Conservation (phyloP, 2,113 vertebrate genomes). For the Oreochromis niloticus region DNA sequence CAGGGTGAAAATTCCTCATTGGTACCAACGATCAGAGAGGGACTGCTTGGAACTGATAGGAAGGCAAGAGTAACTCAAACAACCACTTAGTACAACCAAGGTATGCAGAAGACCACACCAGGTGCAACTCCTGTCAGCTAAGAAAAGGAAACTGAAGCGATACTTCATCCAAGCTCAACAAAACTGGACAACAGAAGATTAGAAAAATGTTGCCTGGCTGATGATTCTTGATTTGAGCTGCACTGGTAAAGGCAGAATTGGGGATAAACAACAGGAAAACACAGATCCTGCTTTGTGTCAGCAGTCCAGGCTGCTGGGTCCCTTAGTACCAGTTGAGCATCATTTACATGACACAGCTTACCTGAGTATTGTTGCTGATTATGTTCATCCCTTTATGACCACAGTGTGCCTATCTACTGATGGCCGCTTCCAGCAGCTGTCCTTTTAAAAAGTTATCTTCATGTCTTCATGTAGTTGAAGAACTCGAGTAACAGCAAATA, state of each 20-base stretch:
- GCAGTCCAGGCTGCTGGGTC: not conserved
- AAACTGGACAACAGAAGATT: not conserved
- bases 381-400: not conserved
- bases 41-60: not conserved
- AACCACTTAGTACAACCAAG: not conserved
- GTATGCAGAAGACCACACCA: not conserved
- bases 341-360: not conserved
- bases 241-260: not conserved
- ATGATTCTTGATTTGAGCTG: not conserved
- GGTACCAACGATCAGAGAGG: not conserved
- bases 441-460: not conserved
- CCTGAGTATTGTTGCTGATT: not conserved
- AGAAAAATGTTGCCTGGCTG: not conserved
- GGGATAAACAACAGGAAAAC: not conserved
- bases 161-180: not conserved
- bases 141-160: not conserved
- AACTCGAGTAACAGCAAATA: not conserved
- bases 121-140: not conserved
- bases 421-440: not conserved
- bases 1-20: not conserved
- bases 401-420: not conserved
- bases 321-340: not conserved
- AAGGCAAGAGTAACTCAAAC: not conserved
- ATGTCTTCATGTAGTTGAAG: not conserved
- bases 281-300: not conserved